Evolutionary conservation across 2,888 invertebrate genomes (phyloP), one percentile per base, ranked within the genome.

Genomic region (Deilephila porcellus): DNA sequence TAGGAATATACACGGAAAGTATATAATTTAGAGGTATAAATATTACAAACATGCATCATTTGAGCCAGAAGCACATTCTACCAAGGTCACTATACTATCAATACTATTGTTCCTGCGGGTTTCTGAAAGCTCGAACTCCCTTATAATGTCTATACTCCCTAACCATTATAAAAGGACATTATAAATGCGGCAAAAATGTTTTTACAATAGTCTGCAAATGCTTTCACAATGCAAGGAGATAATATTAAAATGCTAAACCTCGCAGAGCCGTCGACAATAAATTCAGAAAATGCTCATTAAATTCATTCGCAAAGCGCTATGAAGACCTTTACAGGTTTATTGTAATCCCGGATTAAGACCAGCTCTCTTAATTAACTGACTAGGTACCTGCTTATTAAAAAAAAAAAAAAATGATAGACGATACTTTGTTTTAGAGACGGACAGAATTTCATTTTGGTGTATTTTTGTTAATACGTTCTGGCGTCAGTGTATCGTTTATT

Each of bases 271-370:
- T 70, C 73, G 75, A 79, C 76, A 85, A 79, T 84, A 81, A 85
- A 84, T 87, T 81, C 76, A 76, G 76, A 77, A 77, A 85, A 84
- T 77, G 76, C 83, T 85, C 80, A 83, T 87, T 85, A 86, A 85
- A 86, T 83, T 80, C 79, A 83, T 85, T 86, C 75, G 75, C 76
- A 74, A 78, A 79, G 78, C 82, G 71, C 71, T 79, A 80, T 84
- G 84, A 82, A 85, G 80, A 84, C 84, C 79, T 80, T 81, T 81
- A 81, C 82, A 78, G 84, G 82, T 85, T 87, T 85, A 86, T 83
- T 85, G 81, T 84, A 82, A 85, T 81, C 83, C 82, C 25, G 82
- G 85, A 83, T 85, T 82, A 84, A 82, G 81, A 82, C 80, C 81
- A 78, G 79, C 78, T 76, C 77, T 82, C 80, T 84, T 85, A 83